These are phyloP conservation scores for Caiman crocodilus DNA, from an alignment of 2,797 vertebrate genomes.

Conservation along the genomic window DNA sequence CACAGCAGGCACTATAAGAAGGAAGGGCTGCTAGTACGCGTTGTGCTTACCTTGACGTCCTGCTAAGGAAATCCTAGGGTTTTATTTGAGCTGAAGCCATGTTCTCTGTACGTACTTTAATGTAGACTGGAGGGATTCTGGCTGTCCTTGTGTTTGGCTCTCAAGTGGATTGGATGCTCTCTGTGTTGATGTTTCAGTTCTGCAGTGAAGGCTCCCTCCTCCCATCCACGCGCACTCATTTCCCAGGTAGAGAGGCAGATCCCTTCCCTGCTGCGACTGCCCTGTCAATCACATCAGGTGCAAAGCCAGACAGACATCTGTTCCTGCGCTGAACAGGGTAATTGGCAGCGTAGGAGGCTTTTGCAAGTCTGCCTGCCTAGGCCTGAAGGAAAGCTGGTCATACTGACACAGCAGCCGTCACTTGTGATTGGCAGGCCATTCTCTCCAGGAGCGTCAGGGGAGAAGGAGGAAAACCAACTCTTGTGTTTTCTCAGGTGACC, in stretches of 20 bases:
- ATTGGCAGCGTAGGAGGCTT: neutral
- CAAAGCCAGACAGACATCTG: fast-evolving
- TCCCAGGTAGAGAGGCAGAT: neutral
- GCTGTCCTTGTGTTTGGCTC: neutral
- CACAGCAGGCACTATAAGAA: neutral
- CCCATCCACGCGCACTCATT: no score
- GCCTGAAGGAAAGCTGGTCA: neutral
- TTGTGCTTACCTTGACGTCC: no score
- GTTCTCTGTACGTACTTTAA: neutral
- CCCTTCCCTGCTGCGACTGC: neutral
- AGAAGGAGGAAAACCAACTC: neutral
- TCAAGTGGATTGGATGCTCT: neutral
- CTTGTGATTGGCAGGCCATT: neutral
- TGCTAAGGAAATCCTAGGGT: no score
- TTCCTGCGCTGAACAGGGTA: neutral
- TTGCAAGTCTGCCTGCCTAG: neutral
- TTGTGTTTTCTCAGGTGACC: neutral
- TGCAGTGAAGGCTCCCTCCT: neutral
- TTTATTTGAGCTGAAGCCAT: neutral
- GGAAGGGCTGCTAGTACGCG: neutral
- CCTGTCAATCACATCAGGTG: neutral
- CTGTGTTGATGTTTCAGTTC: neutral
- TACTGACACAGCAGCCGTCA: neutral
- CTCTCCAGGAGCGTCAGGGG: neutral
- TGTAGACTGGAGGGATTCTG: neutral